Evolutionary conservation across 1,140 invertebrate genomes (phyloP).

Genomic region (Bombus superbus): DNA sequence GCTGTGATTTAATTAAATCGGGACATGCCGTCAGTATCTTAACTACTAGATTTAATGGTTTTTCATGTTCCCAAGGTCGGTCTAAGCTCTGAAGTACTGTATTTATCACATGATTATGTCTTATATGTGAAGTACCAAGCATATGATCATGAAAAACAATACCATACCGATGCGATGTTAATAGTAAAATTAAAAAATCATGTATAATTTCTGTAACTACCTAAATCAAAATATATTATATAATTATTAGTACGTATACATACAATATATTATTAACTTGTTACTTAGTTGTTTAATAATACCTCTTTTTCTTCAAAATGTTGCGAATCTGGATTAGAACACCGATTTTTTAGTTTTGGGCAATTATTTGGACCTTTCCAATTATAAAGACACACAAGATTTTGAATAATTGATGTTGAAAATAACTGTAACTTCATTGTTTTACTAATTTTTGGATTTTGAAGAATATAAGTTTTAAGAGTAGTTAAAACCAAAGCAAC

Average conservation of each 20-base stretch:
- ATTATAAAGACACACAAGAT: conserved; percentile 88
- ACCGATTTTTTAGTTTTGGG: conserved; percentile 67
- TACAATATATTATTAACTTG: conserved; percentile 10
- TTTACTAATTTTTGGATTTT: conserved; percentile 87
- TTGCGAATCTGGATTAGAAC: conserved; percentile 71
- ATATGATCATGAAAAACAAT: conserved; percentile 86
- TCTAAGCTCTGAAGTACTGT: conserved; percentile 86
- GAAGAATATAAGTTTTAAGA: conserved; percentile 87
- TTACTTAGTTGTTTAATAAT: background rate
- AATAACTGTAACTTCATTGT: conserved; percentile 89
- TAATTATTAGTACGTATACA: conserved; percentile 9
- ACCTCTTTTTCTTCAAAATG: conserved; percentile 81
- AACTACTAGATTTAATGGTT: conserved; percentile 86
- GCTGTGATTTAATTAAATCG: conserved; percentile 87
- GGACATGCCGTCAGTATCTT: conserved; percentile 88
- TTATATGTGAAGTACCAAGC: conserved; percentile 84
- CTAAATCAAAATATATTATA: conserved; percentile 57
- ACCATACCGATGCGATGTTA: conserved; percentile 88
- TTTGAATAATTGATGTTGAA: conserved; percentile 86
- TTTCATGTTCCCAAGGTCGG: conserved; percentile 86
- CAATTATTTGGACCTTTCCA: conserved; percentile 88
- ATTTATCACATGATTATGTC: conserved; percentile 86
- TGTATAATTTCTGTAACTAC: conserved; percentile 84
- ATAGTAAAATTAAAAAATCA: conserved; percentile 86
- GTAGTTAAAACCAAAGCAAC: conserved; percentile 87